Evolutionary conservation across 2,113 vertebrate species (phyloP), one percentile per base, ranked within the genome.

Genomic region (Brachionichthys hirsutus): DNA sequence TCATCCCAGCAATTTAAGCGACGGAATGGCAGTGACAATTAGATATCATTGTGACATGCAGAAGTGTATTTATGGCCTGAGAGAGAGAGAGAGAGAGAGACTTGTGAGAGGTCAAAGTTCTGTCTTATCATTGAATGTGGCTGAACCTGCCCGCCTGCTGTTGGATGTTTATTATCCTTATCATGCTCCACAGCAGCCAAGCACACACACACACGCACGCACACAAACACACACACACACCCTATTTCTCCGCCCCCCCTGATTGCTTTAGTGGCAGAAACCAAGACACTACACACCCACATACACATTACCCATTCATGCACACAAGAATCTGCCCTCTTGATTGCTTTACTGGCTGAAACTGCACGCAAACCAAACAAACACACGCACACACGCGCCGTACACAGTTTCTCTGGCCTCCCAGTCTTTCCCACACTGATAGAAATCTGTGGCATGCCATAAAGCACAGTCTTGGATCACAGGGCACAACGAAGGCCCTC

Each of bases 381-480:
- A 82, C 52, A 34, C 62, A 47, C 42, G 51, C 57, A 54, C 59
- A 46, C 64, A 62, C 9, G 18, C 8, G 24, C 24, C n/a, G 30
- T 38, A 48, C 12, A 15, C 60, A 59, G 65, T 58, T 63, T 57
- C 67, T 74, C 64, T 59, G 67, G 78, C 60, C 76, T 74, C 45
- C 53, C 64, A 81, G 85, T 68, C 84, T 86, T 89, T 90, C 89
- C 89, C 89, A 90, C 88, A 89, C 88, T 89, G 89, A 90, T 89
- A 89, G 48, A 42, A 73, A 90, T 90, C 89, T 83, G 82, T 54
- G 86, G 81, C 68, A 74, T 83, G 87, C 88, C 86, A 87, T 89
- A 89, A 90, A 90, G 70, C 72, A n/a, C n/a, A 66, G 85, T 73
- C 76, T 74, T 73, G 78, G 82, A 88, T 87, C 85, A 85, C 84